Conservation (phyloP, 2,797 vertebrate species). For the Rhynchotus rufescens region DNA sequence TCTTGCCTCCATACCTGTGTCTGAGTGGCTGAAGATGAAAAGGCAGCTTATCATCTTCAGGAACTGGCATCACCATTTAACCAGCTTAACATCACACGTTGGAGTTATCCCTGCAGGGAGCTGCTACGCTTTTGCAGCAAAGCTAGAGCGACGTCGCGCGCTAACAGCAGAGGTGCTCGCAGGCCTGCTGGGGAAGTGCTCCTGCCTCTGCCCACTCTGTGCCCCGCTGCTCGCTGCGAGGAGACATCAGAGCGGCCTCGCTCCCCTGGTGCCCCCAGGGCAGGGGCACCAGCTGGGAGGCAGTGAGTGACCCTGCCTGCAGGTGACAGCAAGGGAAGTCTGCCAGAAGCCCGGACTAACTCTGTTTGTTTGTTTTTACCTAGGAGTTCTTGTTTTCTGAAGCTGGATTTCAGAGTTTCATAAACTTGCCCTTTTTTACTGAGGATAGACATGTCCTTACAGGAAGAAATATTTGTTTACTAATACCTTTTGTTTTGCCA, state of each 20-base stretch:
- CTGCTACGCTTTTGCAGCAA: constrained; percentile 15
- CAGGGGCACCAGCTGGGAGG: not conserved
- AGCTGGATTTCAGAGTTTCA: not conserved
- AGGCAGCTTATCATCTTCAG: not conserved
- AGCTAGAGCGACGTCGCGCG: not conserved
- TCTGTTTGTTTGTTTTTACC: not conserved
- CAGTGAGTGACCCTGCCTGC: not conserved
- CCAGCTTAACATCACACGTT: not conserved
- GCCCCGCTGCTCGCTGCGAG: rapidly evolving
- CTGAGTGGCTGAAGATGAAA: constrained; percentile 6
- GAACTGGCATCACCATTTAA: not conserved
- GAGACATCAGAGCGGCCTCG: not conserved
- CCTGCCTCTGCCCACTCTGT: not conserved
- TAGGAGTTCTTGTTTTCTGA: not conserved
- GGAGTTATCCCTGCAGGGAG: not conserved
- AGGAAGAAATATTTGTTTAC: not conserved
- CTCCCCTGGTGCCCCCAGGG: not conserved
- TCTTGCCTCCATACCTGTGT: not conserved
- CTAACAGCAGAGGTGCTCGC: not conserved
- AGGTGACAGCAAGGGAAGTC: not conserved
- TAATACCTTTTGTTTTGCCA: not conserved
- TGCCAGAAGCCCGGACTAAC: not conserved
- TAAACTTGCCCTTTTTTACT: not conserved
- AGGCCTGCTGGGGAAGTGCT: not conserved
- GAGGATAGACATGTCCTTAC: not conserved